These are phyloP conservation scores for Orussus abietinus DNA, from an alignment of 1,140 invertebrate species.

Conservation along the genomic window DNA sequence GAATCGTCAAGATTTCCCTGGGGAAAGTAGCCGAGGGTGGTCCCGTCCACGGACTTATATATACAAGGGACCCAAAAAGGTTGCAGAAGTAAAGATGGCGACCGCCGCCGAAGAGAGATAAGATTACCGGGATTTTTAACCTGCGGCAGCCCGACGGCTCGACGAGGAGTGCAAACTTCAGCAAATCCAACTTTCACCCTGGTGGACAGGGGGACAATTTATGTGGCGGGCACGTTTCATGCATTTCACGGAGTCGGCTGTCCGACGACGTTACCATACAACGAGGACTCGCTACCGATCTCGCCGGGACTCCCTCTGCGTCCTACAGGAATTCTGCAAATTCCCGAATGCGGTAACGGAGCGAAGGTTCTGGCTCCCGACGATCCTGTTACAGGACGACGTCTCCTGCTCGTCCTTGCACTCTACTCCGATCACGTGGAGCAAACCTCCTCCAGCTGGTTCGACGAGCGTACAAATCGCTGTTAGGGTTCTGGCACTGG, in stretches of 20 bases:
- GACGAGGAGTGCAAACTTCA: constrained; percentile 50
- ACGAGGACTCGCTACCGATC: constrained; percentile 46
- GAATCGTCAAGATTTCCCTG: too few relatives aligned
- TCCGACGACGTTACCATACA: constrained; percentile 30
- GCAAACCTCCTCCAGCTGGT: too few relatives aligned
- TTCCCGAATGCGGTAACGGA: not conserved
- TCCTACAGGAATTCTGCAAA: not conserved
- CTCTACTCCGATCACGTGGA: too few relatives aligned
- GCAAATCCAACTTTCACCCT: constrained; percentile 55
- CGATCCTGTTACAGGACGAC: too few relatives aligned
- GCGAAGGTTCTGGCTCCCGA: too few relatives aligned
- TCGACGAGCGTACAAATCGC: too few relatives aligned
- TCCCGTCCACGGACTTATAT: too few relatives aligned
- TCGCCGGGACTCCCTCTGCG: too few relatives aligned
- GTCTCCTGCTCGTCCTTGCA: too few relatives aligned
- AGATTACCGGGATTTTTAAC: constrained; percentile 13
- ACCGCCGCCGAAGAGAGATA: constrained; percentile 14
- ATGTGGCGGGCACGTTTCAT: constrained; percentile 51
- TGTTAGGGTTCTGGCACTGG: too few relatives aligned
- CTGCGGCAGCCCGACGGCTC: constrained; percentile 31
- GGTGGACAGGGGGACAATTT: constrained; percentile 52
- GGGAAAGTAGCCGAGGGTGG: too few relatives aligned
- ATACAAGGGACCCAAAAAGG: too few relatives aligned
- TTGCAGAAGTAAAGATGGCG: constrained; percentile 7
- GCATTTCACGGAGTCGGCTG: constrained; percentile 34